phyloP scores from a whole-genome alignment of 2,888 invertebrate genomes.

The Schizotus pectinicornis region DNA sequence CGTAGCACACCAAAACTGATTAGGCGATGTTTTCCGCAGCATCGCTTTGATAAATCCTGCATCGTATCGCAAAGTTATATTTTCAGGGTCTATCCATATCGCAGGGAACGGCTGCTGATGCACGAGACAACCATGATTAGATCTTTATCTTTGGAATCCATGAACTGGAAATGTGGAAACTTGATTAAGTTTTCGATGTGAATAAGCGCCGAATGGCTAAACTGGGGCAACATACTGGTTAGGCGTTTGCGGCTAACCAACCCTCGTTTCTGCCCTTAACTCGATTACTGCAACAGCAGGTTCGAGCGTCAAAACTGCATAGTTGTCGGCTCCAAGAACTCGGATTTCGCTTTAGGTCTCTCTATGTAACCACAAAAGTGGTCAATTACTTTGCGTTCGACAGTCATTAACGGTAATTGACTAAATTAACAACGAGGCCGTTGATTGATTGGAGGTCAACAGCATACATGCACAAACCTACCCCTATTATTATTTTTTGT shows the following conservation, averaged over 20 bases:
- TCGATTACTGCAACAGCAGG: constrained; percentile 3
- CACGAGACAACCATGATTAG: constrained; percentile 9
- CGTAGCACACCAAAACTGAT: no score
- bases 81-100: no score
- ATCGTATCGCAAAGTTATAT: background rate
- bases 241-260: constrained; percentile 11
- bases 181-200: constrained; percentile 21
- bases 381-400: no score
- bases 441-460: no score
- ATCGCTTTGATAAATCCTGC: background rate
- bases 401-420: no score
- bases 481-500: no score
- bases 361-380: no score
- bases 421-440: no score
- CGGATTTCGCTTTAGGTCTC: no score
- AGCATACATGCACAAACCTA: no score
- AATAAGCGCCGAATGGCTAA: constrained; percentile 12
- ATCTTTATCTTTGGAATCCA: constrained; percentile 15
- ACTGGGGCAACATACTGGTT: constrained; percentile 10
- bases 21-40: no score
- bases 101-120: background rate
- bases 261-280: background rate
- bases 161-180: constrained; percentile 16
- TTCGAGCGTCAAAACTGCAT: constrained; percentile 6
- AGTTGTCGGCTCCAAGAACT: no score